These are phyloP conservation scores for Myotis daubentonii DNA, from an alignment of 2,797 vertebrate species.

Conservation along the genomic window DNA sequence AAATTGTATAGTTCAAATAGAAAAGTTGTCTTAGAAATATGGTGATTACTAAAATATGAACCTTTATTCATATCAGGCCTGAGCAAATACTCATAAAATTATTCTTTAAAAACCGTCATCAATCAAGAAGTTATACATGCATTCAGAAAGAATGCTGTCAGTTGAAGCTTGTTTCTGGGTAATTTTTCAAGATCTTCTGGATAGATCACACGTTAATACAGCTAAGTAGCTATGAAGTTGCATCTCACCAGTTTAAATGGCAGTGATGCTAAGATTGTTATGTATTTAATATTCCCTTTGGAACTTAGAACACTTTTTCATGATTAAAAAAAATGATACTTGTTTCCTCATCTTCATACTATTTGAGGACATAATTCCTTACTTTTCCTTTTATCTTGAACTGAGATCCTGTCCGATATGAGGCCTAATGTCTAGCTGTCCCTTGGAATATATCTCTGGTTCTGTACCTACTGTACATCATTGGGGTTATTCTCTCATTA, in stretches of 20 bases:
- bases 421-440: neutral
- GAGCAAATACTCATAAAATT: slow-evolving; percentile 8
- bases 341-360: neutral
- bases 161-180: neutral
- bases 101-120: neutral
- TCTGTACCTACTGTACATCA: neutral
- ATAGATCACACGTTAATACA: neutral
- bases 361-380: neutral
- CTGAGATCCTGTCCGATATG: neutral
- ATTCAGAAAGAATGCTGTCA: neutral
- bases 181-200: neutral
- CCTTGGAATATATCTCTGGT: neutral
- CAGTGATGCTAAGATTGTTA: neutral
- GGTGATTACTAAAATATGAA: slow-evolving; percentile 31
- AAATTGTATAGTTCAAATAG: slow-evolving; percentile 35
- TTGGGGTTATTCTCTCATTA: neutral
- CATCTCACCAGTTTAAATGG: neutral
- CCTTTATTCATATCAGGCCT: neutral
- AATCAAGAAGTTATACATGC: slow-evolving; percentile 46
- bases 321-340: neutral
- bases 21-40: slow-evolving; percentile 35
- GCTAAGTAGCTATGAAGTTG: neutral
- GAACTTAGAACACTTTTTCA: neutral
- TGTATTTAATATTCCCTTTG: neutral
- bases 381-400: neutral